These are phyloP conservation scores for Alosa alosa DNA, from an alignment of 2,113 vertebrate species.

Conservation along the genomic window DNA sequence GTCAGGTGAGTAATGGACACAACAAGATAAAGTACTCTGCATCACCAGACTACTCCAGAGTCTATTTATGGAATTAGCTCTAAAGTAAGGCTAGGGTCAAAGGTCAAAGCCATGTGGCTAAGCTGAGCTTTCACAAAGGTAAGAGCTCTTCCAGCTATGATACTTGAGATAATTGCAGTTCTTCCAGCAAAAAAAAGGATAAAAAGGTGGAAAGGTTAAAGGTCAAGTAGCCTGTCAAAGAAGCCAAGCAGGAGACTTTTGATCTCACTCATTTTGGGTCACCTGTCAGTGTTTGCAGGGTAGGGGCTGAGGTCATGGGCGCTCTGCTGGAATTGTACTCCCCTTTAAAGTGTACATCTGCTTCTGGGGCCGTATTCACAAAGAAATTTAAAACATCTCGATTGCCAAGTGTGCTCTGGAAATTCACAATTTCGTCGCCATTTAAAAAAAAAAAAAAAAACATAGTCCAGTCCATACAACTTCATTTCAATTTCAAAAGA, in stretches of 20 bases:
- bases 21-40: neutral
- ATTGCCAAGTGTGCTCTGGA: no score
- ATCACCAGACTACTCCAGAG: neutral
- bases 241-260: neutral
- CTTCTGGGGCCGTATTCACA: neutral
- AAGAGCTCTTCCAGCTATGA: neutral
- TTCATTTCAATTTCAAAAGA: no score
- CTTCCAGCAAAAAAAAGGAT: neutral
- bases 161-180: neutral
- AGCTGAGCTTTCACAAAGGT: neutral
- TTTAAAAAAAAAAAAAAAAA: no score
- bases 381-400: no score
- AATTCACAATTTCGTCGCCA: no score
- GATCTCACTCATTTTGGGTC: neutral
- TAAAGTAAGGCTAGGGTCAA: neutral
- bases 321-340: neutral
- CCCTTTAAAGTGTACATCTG: constrained; percentile 2
- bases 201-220: neutral
- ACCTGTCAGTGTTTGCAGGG: neutral
- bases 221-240: neutral
- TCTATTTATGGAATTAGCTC: neutral
- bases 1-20: neutral
- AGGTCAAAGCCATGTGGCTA: neutral
- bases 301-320: neutral
- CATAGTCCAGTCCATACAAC: no score